A percentile compares a stretch with the other conserved stretches of the same genome.
Evolutionary conservation across 1,140 invertebrate species (phyloP).

Genomic region (Myzus persicae): DNA sequence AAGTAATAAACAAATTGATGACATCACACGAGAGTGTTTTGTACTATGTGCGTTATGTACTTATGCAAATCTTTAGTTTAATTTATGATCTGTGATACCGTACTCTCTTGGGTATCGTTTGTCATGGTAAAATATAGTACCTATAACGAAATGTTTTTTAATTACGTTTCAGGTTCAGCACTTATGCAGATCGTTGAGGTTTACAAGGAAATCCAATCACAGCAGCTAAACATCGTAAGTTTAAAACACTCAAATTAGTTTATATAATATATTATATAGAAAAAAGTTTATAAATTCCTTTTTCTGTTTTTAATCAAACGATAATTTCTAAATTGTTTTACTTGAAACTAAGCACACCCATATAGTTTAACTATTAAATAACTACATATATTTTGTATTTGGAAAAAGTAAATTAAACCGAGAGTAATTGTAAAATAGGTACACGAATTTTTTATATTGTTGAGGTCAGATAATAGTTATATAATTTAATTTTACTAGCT

Average conservation of each 20-base stretch:
- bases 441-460: not conserved
- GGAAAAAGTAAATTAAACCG: not conserved
- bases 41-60: not conserved
- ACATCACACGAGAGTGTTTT: not conserved
- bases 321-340: not conserved
- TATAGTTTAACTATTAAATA: not conserved
- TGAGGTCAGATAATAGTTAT: not conserved
- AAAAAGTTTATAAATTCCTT: not conserved
- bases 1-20: constrained; percentile 9
- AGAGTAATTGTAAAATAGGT: not conserved
- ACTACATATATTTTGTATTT: not conserved
- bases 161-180: constrained; percentile 78
- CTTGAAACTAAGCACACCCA: not conserved
- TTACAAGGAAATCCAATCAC: constrained; percentile 89
- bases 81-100: not conserved
- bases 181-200: constrained; percentile 91
- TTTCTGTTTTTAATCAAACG: not conserved
- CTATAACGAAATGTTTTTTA: constrained; percentile 58
- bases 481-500: not conserved
- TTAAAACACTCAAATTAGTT: not conserved
- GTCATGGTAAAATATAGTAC: constrained; percentile 8
- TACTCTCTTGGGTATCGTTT: not conserved
- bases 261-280: not conserved
- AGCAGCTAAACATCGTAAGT: constrained; percentile 93
- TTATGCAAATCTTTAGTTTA: not conserved